Evolutionary conservation across 2,888 invertebrate genomes (phyloP).

Genomic region (Euphydryas editha): DNA sequence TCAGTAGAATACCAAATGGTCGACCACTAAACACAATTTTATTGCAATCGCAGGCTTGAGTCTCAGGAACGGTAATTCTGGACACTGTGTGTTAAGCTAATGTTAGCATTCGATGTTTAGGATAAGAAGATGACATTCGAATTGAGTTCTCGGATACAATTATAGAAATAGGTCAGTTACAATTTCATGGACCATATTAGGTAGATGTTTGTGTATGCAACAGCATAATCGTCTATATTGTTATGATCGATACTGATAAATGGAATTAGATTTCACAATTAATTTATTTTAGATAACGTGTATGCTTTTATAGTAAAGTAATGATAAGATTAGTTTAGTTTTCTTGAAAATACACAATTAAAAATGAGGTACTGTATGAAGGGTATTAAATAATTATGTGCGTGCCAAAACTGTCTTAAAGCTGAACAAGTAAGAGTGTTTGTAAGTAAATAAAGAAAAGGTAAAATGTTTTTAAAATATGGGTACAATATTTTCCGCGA

Average conservation of each 20-base stretch:
- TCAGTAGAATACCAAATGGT: too few species aligned
- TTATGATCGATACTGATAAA: not conserved
- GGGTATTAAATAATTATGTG: not conserved
- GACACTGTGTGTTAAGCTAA: not conserved
- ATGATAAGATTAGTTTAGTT: slow-evolving; percentile 1
- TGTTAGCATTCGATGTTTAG: not conserved
- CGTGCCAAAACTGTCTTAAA: not conserved
- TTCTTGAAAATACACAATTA: not conserved
- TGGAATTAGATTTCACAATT: not conserved
- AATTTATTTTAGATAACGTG: not conserved
- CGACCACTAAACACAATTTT: not conserved
- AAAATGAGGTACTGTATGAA: not conserved
- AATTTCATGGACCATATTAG: slow-evolving; percentile 7
- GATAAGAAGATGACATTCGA: not conserved
- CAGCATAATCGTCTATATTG: slow-evolving; percentile 3
- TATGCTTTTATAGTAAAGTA: slow-evolving; percentile 2
- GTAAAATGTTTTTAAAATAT: not conserved
- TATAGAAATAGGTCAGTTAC: not conserved
- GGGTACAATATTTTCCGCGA: not conserved
- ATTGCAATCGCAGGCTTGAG: not conserved
- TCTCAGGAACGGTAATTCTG: not conserved
- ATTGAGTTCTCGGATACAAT: not conserved
- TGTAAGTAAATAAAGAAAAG: not conserved
- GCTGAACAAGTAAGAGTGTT: not conserved
- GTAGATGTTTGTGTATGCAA: not conserved